Evolutionary conservation across 2,797 vertebrate genomes (phyloP), one percentile per base, ranked within the genome.

Genomic region (Vireo griseus): DNA sequence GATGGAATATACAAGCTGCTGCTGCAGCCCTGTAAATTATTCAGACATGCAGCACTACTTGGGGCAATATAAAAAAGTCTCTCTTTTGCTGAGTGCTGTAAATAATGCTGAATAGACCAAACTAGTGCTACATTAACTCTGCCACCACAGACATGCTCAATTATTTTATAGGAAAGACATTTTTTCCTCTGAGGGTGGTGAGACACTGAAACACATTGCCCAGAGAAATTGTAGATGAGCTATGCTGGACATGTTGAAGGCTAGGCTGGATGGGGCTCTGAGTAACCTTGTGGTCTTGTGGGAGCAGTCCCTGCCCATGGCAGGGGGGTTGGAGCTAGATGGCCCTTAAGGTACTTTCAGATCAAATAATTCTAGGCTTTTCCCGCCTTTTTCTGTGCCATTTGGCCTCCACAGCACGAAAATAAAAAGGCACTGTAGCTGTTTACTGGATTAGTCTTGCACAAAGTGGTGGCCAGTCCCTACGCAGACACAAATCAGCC

Each of bases 21-120:
- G 69, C 42, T 59, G 39, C 33, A 79, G 57, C 16, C 48, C 72
- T 15, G 5, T 54, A 48, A 48, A 72, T 65, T 74, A 65, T 33
- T 35, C 10, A 31, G 26, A 48, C 52, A 68, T 0, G 2, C 11
- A 58, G 13, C 2, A 29, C n/a, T 71, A 61, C 42, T 13, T 6
- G 0, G 12, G 52, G 42, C 25, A 90, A 31, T 24, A 66, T 20
- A 55, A 57, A 72, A 69, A 65, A 10, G 8, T n/a, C 9, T 39
- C 13, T 4, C 42, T 78, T 89, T 54, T 28, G 21, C 42, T 44
- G 11, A 28, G 13, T 51, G 16, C 52, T 48, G 22, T 74, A 80
- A 85, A 58, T 63, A 91, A 76, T 0, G 0, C 50, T 71, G 45
- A 69, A 50, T 16, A 81, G 5, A 79, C 7, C 0, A 0, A 57